A percentile compares a stretch with the other conserved stretches of the same genome.
phyloP scores from a whole-genome alignment of 2,113 vertebrate species.

The Sinocyclocheilus maitianheensis region DNA sequence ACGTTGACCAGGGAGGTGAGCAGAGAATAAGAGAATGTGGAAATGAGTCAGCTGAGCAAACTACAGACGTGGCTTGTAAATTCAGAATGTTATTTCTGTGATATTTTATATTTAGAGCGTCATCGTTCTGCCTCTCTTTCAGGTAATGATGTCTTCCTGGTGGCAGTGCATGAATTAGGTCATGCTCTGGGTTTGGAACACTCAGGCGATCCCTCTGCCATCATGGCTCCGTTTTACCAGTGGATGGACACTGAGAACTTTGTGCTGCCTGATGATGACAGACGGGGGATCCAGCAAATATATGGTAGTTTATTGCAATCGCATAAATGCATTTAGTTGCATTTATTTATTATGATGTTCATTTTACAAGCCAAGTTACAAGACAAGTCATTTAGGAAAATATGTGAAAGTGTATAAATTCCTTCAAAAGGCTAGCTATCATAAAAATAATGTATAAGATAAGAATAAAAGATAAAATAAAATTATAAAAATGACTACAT shows the following conservation, averaged over 20 bases:
- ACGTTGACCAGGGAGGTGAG: slow-evolving; percentile 84
- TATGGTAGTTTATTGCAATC: slow-evolving; percentile 72
- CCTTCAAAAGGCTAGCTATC: background rate
- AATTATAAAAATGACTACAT: background rate
- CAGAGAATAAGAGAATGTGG: background rate
- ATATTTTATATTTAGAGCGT: background rate
- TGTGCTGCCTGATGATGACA: slow-evolving; percentile 85
- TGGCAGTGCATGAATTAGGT: slow-evolving; percentile 88
- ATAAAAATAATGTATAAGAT: background rate
- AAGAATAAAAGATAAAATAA: no score
- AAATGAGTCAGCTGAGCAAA: background rate
- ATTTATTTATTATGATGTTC: background rate
- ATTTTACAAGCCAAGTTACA: no score
- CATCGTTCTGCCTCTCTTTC: slow-evolving; percentile 5
- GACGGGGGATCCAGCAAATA: slow-evolving; percentile 85
- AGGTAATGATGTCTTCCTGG: slow-evolving; percentile 91
- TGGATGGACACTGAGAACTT: slow-evolving; percentile 92
- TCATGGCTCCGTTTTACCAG: slow-evolving; percentile 94
- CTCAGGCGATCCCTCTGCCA: slow-evolving; percentile 84
- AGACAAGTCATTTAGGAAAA: no score
- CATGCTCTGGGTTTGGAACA: slow-evolving; percentile 90
- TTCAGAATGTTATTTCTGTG: no score
- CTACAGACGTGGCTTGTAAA: background rate
- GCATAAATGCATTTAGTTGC: background rate
- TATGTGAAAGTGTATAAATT: background rate